phyloP scores from a whole-genome alignment of 1,140 invertebrate genomes.

The Wiebesia pumilae region DNA sequence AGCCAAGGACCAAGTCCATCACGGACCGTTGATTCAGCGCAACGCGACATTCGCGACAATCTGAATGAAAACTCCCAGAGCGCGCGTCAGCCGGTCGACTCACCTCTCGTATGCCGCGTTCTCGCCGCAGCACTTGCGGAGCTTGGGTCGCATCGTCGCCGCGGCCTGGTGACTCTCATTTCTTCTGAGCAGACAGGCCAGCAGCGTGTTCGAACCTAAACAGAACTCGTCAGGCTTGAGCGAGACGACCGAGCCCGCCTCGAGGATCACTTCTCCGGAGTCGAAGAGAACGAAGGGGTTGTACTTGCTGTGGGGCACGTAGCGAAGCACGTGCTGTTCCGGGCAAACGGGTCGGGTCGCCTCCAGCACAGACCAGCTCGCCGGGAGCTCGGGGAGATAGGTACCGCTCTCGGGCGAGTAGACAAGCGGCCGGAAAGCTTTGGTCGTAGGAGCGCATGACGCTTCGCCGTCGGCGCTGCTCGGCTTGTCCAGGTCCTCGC shows the following conservation, averaged over 20 bases:
- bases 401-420: slow-evolving; percentile 71
- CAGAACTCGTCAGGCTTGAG: slow-evolving; percentile 77
- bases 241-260: slow-evolving; percentile 60
- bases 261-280: slow-evolving; percentile 76
- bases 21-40: no score
- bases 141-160: slow-evolving; percentile 71
- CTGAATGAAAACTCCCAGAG: no score
- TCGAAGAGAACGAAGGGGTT: slow-evolving; percentile 75
- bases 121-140: slow-evolving; percentile 77
- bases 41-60: no score
- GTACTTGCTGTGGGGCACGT: slow-evolving; percentile 60
- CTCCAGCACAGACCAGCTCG: slow-evolving; percentile 72
- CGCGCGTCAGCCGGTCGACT: background rate
- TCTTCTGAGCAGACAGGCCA: slow-evolving; percentile 76
- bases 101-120: slow-evolving; percentile 74
- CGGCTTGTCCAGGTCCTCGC: slow-evolving; percentile 64
- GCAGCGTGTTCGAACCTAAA: slow-evolving; percentile 76
- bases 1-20: no score
- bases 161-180: slow-evolving; percentile 64
- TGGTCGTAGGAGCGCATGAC: slow-evolving; percentile 57
- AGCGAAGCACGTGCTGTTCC: slow-evolving; percentile 62
- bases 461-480: slow-evolving; percentile 9
- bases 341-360: slow-evolving; percentile 69
- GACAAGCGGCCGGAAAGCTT: slow-evolving; percentile 73
- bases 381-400: slow-evolving; percentile 68